Evolutionary conservation across 2,113 vertebrate genomes (phyloP).

Genomic region (Strigops habroptila): DNA sequence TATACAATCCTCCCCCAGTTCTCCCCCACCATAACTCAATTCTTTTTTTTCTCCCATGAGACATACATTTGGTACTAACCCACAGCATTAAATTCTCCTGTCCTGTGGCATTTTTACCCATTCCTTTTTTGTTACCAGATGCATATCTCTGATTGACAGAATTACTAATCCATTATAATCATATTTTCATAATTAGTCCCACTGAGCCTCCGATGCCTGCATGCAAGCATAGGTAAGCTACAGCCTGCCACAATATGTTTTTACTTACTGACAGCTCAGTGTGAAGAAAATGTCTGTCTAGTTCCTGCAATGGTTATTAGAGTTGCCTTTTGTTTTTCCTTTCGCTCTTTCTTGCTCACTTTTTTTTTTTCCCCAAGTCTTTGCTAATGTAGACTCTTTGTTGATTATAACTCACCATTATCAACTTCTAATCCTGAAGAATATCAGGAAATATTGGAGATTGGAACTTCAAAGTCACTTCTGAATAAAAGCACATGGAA

Average conservation of each 20-base stretch:
- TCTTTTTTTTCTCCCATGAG: not conserved
- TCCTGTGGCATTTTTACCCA: constrained; percentile 70
- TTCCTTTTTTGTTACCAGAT: constrained; percentile 63
- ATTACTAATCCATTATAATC: constrained; percentile 78
- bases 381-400: not conserved
- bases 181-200: constrained; percentile 81
- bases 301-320: constrained; percentile 41
- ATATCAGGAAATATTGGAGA: not conserved
- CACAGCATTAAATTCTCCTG: constrained; percentile 41
- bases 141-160: constrained; percentile 75
- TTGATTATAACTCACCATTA: constrained; percentile 47
- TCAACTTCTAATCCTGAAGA: not conserved
- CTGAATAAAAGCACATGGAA: constrained; percentile 57
- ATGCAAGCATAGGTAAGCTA: constrained; percentile 65
- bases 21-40: not conserved
- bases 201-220: constrained; percentile 60
- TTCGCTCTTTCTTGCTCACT: not conserved
- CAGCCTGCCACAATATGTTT: constrained; percentile 63
- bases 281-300: constrained; percentile 60
- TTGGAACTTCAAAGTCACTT: constrained; percentile 55
- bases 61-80: constrained; percentile 31
- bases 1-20: not conserved
- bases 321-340: constrained; percentile 33
- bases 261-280: constrained; percentile 65
- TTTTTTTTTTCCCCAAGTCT: not conserved